Percentiles rank a stretch among this genome's conserved stretches.
These are phyloP conservation scores for Myotis pilosus DNA, from an alignment of 2,797 vertebrate genomes.

Conservation along the genomic window DNA sequence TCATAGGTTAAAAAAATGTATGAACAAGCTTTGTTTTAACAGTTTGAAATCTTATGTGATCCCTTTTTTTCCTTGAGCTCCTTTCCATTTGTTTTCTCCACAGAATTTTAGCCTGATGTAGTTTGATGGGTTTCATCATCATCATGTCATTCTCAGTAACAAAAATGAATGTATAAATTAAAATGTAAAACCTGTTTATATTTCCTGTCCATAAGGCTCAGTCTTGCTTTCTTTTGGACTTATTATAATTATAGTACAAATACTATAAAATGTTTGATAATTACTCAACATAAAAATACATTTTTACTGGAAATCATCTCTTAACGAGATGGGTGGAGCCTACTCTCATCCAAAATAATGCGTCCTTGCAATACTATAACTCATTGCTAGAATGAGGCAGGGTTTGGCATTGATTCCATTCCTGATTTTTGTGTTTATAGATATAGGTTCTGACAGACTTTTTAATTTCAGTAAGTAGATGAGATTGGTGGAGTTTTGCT, in stretches of 20 bases:
- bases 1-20: neutral
- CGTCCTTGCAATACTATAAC: neutral
- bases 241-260: neutral
- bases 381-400: neutral
- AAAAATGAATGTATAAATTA: neutral
- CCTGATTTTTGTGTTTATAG: neutral
- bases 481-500: neutral
- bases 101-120: neutral
- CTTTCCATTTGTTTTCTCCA: neutral
- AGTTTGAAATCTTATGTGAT: neutral
- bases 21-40: neutral
- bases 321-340: neutral
- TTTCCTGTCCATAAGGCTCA: neutral
- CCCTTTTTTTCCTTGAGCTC: neutral
- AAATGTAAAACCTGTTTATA: neutral
- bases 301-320: constrained; percentile 1
- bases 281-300: neutral
- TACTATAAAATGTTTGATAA: neutral
- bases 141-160: neutral
- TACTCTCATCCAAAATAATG: neutral
- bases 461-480: neutral
- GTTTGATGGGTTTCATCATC: neutral
- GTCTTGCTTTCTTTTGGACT: neutral
- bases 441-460: neutral
- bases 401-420: neutral